Base-by-base conservation (phyloP, 2,797 vertebrate species). In the Neosalanx taihuensis region DNA sequence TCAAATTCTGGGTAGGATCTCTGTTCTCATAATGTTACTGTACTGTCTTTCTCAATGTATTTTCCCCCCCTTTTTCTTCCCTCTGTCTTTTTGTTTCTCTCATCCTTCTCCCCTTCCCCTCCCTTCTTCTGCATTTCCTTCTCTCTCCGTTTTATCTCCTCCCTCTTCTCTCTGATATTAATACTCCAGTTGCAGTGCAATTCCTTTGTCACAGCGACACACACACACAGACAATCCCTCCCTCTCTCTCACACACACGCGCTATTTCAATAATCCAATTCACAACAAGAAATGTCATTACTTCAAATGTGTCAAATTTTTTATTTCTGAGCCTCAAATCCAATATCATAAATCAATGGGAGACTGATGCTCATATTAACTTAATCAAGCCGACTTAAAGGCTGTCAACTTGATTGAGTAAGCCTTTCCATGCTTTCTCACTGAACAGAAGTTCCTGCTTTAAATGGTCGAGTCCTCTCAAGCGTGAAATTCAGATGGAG, bases 401-500 rank as follows among this genome's bases (percentile, higher is more conserved):
- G 6, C 73, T 74, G 71, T 72, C 70, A 76, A 0, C 46, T 20
- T 58, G 67, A 60, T 12, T 20, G 70, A 82, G 69, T 61, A 61
- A 68, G 71, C 20, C 37, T 23, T 6, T 65, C 46, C 41, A 46
- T 69, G 6, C 20, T 64, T 20, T 73, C 72, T 70, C 64, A 67
- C 73, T 20, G 4, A 76, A 71, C 74, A 79, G 70, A 81, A 69
- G n/a, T 70, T 59, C 65, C 72, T 67, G 61, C 77, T 72, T 59
- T 73, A 71, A 82, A 73, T 73, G 69, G 71, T 70, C 74, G 75
- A 76, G 72, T 82, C 56, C 64, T 60, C 51, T 83, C 79, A 78
- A 69, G 76, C 67, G 26, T 26, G 72, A 70, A 74, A 78, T 65
- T 49, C 56, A 69, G 37, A 41, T 41, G 37, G 37, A 41, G 37